Base-by-base conservation (phyloP, 1,140 invertebrate genomes). In the Lordiphosa stackelbergi region DNA sequence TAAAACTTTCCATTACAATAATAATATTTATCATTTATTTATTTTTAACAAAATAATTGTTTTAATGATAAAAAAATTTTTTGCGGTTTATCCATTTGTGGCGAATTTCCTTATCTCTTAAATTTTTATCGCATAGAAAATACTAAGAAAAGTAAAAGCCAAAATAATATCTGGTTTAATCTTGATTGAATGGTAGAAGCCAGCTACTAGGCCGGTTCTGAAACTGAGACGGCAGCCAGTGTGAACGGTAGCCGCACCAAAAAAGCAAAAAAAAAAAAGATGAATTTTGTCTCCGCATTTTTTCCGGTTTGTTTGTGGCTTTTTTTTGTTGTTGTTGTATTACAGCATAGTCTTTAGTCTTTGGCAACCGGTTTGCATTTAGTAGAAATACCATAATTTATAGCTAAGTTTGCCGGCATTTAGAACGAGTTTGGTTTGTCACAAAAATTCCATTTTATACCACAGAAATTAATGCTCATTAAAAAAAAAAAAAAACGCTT, bases 271-370 rank as follows among this genome's bases (percentile, higher is more conserved):
- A 12, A 60, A 57, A 58, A 37, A 19, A 41, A 36, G 46, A 45
- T 37, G 37, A 28, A 60, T 42, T 54, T 38, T 31, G 35, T 37
- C 22, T 53, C 16, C 8, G 12, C 16, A 49, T 42, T 38, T 66
- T 79, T 79, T 79, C 74, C 61, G 72, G 74, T 74, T 70, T 79
- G 75, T 79, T 78, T 78, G 75, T 69, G 53, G 41, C 62, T 68
- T 68, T 69, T 66, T 19, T 19, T 19, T 19, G 2, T 43, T 31
- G 7, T 19, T 19, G 2, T 43, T 31, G 7, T 71, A 68, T 75
- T 75, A 77, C 73, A 75, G 73, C 66, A 75, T 75, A 57, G 69
- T 77, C 52, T 53, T 41, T 75, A 57, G 69, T 77, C 52, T 53
- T 41, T 16, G 43, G 5, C 10, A 54, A 81, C 75, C 48, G 62